Conservation (phyloP, 2,797 vertebrate genomes). For the Moxostoma hubbsi region DNA sequence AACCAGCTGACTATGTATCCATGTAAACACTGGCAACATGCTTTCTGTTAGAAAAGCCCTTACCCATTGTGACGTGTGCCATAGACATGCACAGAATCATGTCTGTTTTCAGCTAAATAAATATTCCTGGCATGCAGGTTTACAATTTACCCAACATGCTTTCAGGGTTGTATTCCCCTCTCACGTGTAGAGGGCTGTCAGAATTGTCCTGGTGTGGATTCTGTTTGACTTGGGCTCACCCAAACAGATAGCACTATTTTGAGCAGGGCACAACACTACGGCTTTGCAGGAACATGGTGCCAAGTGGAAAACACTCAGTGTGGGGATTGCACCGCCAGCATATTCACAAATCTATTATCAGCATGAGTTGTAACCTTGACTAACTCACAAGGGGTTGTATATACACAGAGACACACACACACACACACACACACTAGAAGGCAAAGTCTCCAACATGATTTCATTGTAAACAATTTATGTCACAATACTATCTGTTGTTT, state of each 20-base stretch:
- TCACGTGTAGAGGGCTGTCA: conserved; percentile 14
- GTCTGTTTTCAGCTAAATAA: background rate
- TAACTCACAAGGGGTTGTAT: conserved; percentile 23
- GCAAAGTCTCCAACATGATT: background rate
- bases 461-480: background rate
- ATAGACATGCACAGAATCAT: conserved; percentile 1
- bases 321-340: conserved; percentile 2
- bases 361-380: conserved; percentile 43
- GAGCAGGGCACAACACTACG: background rate
- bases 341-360: conserved; percentile 11
- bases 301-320: conserved; percentile 43
- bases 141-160: conserved; percentile 7
- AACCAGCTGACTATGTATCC: conserved; percentile 61
- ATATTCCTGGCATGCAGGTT: background rate
- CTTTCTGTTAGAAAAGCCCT: conserved; percentile 46
- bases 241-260: conserved; percentile 37
- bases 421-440: background rate
- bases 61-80: conserved; percentile 1
- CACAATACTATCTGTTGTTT: background rate
- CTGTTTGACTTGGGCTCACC: conserved; percentile 38
- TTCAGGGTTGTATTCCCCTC: conserved; percentile 28
- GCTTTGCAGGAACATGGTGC: background rate
- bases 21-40: conserved; percentile 64
- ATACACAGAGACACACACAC: background rate
- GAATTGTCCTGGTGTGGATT: conserved; percentile 40